These are phyloP conservation scores for Typhlichthys subterraneus DNA, from an alignment of 2,797 vertebrate genomes.

Conservation along the genomic window DNA sequence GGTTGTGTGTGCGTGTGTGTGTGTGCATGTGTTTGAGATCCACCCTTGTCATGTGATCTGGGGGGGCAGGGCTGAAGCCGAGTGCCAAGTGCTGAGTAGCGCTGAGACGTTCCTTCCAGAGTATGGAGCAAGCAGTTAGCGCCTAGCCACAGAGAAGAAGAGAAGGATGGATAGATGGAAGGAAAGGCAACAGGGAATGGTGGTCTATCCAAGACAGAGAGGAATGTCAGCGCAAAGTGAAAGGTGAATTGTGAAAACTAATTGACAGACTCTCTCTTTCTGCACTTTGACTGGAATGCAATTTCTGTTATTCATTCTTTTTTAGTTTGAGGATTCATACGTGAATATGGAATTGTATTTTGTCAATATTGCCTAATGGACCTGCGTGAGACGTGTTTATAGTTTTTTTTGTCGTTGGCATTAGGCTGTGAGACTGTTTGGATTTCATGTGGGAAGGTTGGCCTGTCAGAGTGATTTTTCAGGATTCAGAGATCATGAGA, in stretches of 20 bases:
- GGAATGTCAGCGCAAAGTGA: constrained; percentile 1
- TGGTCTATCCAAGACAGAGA: constrained; percentile 17
- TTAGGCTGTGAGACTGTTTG: not conserved
- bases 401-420: constrained; percentile 25
- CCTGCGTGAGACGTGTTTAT: not conserved
- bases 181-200: not conserved
- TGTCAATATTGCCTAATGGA: constrained; percentile 5
- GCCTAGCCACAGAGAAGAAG: constrained; percentile 29
- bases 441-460: constrained; percentile 5
- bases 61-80: constrained; percentile 60
- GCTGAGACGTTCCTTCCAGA: constrained; percentile 59
- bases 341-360: constrained; percentile 27
- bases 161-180: constrained; percentile 15
- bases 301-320: not conserved
- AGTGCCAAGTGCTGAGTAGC: constrained; percentile 66
- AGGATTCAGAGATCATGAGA: constrained; percentile 21
- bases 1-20: constrained; percentile 67
- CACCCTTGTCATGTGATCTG: constrained; percentile 74
- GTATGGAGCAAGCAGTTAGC: constrained; percentile 37
- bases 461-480: constrained; percentile 36
- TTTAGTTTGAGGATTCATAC: constrained; percentile 29
- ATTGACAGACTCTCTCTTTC: constrained; percentile 1
- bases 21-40: constrained; percentile 26
- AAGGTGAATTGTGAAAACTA: not conserved
- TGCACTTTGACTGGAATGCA: constrained; percentile 6